phyloP scores from a whole-genome alignment of 2,113 vertebrate species.

The Numida meleagris region DNA sequence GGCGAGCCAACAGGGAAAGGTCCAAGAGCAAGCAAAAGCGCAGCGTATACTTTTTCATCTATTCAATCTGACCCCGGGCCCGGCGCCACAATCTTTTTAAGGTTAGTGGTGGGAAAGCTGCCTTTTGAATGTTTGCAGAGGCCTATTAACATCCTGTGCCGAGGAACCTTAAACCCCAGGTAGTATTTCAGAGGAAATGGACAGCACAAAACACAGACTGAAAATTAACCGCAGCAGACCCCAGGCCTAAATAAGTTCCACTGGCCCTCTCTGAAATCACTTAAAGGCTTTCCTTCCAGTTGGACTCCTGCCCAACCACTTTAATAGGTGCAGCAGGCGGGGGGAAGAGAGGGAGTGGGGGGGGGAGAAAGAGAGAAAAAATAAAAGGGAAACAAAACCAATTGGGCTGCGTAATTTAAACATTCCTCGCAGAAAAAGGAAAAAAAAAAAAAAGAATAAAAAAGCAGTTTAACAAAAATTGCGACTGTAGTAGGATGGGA shows the following conservation, averaged over 20 bases:
- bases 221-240: conserved; percentile 83
- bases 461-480: conserved; percentile 71
- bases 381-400: conserved; percentile 54
- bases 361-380: conserved; percentile 45
- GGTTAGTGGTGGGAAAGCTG: conserved; percentile 76
- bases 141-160: conserved; percentile 80
- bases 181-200: conserved; percentile 85
- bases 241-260: conserved; percentile 79
- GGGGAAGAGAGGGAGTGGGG: conserved; percentile 41
- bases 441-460: conserved; percentile 54
- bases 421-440: conserved; percentile 63
- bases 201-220: conserved; percentile 83
- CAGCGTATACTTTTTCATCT: conserved; percentile 75
- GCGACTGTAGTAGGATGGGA: conserved; percentile 65
- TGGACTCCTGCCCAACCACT: conserved; percentile 83
- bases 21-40: conserved; percentile 70
- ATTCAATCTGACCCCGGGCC: conserved; percentile 78
- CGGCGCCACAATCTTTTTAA: conserved; percentile 78
- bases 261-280: conserved; percentile 81
- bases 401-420: conserved; percentile 70
- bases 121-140: conserved; percentile 78
- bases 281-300: conserved; percentile 75
- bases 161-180: conserved; percentile 85
- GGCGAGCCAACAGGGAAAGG: conserved; percentile 74
- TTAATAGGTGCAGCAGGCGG: conserved; percentile 79